Evolutionary conservation across 1,140 invertebrate genomes (phyloP).

Genomic region (Solenopsis fugax): DNA sequence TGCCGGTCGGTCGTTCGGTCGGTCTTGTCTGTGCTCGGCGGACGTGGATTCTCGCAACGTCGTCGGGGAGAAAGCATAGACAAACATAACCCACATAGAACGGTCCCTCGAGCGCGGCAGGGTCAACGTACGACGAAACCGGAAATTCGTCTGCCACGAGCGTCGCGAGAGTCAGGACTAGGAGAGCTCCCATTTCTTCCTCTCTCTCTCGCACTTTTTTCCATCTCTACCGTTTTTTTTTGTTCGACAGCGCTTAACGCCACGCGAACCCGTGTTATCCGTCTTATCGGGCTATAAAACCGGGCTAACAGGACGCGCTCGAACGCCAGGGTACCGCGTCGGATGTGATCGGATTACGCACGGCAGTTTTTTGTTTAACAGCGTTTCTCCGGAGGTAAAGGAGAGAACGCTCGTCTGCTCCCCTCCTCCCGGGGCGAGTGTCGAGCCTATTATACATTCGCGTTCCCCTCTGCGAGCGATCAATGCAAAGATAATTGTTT

Average conservation of each 20-base stretch:
- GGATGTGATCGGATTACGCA: neutral
- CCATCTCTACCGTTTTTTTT: neutral
- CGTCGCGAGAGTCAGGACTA: neutral
- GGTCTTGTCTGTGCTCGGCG: conserved; percentile 16
- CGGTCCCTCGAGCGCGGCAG: conserved; percentile 46
- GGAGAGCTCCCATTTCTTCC: conserved; percentile 10
- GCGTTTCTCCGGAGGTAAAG: neutral
- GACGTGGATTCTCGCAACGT: conserved; percentile 4
- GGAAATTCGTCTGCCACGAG: conserved; percentile 55
- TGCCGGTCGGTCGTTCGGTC: conserved; percentile 11
- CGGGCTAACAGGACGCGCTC: conserved; percentile 26
- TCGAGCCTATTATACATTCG: no score
- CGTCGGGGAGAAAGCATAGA: conserved; percentile 57
- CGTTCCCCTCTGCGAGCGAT: neutral
- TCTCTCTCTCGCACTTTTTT: neutral
- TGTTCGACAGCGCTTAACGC: neutral
- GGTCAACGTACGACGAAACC: conserved; percentile 60
- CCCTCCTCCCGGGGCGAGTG: no score
- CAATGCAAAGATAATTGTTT: neutral
- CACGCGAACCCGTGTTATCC: neutral
- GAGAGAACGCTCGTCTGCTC: neutral
- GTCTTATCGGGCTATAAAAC: conserved; percentile 31
- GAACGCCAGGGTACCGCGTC: neutral
- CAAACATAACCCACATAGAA: conserved; percentile 63
- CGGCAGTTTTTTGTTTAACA: neutral